Percentiles rank a stretch among this genome's conserved stretches.
phyloP scores from a whole-genome alignment of 2,797 vertebrate genomes.

The Enteromius mattozi region DNA sequence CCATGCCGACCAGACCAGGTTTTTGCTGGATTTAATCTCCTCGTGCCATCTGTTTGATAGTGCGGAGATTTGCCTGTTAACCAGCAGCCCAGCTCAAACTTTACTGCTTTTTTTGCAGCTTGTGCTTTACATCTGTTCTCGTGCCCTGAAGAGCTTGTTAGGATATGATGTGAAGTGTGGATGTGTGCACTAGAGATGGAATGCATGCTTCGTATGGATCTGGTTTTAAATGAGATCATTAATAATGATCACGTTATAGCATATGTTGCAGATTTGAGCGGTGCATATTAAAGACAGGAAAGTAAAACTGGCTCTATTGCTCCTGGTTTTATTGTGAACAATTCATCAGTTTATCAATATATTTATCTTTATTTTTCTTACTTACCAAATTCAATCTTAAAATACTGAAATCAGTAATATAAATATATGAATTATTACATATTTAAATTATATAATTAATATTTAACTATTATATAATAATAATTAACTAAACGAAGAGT shows the following conservation, averaged over 20 bases:
- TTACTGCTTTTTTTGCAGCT: conserved; percentile 49
- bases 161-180: conserved; percentile 35
- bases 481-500: background rate
- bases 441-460: background rate
- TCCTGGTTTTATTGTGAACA: background rate
- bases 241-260: conserved; percentile 2
- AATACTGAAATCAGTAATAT: background rate
- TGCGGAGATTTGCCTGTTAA: conserved; percentile 56
- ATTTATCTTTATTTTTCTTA: background rate
- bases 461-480: background rate
- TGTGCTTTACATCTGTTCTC: conserved; percentile 48
- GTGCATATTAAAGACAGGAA: background rate
- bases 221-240: conserved; percentile 1
- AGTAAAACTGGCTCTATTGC: background rate
- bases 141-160: conserved; percentile 17
- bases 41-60: conserved; percentile 74
- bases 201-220: background rate
- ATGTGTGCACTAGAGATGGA: background rate
- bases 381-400: background rate
- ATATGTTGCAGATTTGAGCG: conserved; percentile 1
- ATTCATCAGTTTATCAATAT: background rate
- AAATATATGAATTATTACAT: background rate
- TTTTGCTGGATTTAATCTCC: conserved; percentile 71
- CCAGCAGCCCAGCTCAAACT: conserved; percentile 54
- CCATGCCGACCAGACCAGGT: conserved; percentile 64